These are phyloP conservation scores for Falco cherrug DNA, from an alignment of 2,797 vertebrate species.

Conservation along the genomic window DNA sequence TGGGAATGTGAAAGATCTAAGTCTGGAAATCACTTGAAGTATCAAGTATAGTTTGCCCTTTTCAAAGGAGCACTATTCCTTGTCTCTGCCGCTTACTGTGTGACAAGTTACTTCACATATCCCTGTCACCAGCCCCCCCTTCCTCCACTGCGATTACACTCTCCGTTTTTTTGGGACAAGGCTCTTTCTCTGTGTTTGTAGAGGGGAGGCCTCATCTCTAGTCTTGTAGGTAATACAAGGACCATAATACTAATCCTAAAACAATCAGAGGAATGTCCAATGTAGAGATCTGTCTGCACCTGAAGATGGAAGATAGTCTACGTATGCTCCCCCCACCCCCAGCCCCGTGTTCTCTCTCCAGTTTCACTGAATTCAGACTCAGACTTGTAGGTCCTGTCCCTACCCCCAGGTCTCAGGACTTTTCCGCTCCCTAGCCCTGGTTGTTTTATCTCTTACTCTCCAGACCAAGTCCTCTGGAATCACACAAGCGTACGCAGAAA, in stretches of 20 bases:
- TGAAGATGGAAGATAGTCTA: neutral
- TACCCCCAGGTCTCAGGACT: neutral
- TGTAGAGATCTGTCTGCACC: conserved; percentile 23
- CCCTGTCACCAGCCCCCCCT: neutral
- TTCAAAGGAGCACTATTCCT: conserved; percentile 21
- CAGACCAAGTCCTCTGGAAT: neutral
- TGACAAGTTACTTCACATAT: conserved; percentile 55
- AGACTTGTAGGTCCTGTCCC: neutral
- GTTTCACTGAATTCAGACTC: neutral
- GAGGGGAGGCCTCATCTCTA: conserved; percentile 29
- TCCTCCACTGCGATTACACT: conserved; percentile 6
- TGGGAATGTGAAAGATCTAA: conserved; percentile 66
- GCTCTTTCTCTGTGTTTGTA: conserved; percentile 37
- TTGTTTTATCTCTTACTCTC: neutral
- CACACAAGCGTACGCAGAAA: neutral
- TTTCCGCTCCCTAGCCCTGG: neutral
- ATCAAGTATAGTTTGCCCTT: conserved; percentile 41
- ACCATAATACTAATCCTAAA: conserved; percentile 60
- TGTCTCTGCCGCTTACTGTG: conserved; percentile 6
- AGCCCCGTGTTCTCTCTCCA: neutral
- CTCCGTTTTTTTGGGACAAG: neutral
- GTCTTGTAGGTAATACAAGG: conserved; percentile 48
- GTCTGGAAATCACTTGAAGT: conserved; percentile 54
- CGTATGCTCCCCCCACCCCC: neutral
- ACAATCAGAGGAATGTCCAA: conserved; percentile 21